These are phyloP conservation scores for Ostrea denselamellosa DNA, from an alignment of 1,140 invertebrate genomes.

Conservation along the genomic window DNA sequence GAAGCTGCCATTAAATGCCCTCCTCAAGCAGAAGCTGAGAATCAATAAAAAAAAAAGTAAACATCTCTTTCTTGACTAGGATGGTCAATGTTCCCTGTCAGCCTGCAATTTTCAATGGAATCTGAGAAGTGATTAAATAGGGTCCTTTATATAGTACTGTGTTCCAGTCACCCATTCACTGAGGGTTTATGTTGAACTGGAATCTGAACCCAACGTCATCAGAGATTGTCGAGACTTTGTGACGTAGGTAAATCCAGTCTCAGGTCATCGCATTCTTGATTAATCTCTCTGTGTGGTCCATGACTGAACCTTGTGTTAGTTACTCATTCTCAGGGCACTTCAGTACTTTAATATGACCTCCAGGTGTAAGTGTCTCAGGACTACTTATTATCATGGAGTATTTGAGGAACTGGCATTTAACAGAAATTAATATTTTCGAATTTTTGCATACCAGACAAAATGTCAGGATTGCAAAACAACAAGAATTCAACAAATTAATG, in stretches of 20 bases:
- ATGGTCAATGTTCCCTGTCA: not conserved
- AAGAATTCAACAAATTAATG: too few species aligned
- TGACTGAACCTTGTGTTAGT: not conserved
- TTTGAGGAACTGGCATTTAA: too few species aligned
- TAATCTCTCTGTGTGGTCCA: not conserved
- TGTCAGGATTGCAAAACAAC: too few species aligned
- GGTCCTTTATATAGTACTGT: not conserved
- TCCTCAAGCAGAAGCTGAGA: not conserved
- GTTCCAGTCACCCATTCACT: not conserved
- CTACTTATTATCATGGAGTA: too few species aligned
- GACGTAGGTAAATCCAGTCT: not conserved
- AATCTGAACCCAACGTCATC: conserved; percentile 18
- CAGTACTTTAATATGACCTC: not conserved
- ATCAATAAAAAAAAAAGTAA: conserved; percentile 39
- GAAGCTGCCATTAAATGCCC: conserved; percentile 18
- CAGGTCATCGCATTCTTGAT: conserved; percentile 5
- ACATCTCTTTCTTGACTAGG: not conserved
- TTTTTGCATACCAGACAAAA: too few species aligned
- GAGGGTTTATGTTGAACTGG: not conserved
- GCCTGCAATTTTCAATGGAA: not conserved
- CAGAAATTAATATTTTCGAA: too few species aligned
- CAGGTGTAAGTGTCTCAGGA: not conserved
- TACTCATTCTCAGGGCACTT: not conserved
- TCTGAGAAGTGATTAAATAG: not conserved
- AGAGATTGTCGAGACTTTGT: not conserved